phyloP scores from a whole-genome alignment of 2,888 invertebrate genomes.

The Tetramorium bicarinatum region DNA sequence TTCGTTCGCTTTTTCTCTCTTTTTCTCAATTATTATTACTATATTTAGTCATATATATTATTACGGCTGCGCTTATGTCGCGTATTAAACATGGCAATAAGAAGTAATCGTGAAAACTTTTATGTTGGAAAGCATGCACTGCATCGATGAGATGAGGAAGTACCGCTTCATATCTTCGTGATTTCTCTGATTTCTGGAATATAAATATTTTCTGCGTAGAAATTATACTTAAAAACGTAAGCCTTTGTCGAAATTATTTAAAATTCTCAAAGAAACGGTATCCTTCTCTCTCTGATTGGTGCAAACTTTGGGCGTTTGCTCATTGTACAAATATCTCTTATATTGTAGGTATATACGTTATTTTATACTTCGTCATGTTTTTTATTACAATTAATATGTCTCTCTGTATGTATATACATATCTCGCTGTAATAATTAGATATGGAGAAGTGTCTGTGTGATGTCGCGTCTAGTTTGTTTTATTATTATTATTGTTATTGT shows the following conservation, averaged over 20 bases:
- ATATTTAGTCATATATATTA: conserved; percentile 49
- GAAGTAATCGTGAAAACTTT: conserved; percentile 52
- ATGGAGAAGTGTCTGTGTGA: conserved; percentile 53
- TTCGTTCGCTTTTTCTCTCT: neutral
- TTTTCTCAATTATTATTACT: conserved; percentile 42
- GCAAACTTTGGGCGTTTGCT: conserved; percentile 45
- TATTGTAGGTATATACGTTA: conserved; percentile 53
- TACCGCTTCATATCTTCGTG: neutral
- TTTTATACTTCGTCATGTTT: conserved; percentile 56
- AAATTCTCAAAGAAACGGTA: conserved; percentile 3
- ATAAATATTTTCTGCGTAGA: neutral
- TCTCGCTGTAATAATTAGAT: conserved; percentile 63
- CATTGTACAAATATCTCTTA: conserved; percentile 40
- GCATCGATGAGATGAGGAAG: conserved; percentile 57
- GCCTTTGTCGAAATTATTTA: neutral
- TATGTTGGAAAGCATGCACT: conserved; percentile 64
- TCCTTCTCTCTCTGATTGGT: conserved; percentile 50
- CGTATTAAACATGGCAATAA: conserved; percentile 60
- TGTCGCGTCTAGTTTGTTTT: conserved; percentile 56
- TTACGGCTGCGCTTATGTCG: conserved; percentile 65
- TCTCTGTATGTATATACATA: conserved; percentile 56
- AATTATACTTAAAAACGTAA: neutral
- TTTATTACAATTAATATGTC: conserved; percentile 63
- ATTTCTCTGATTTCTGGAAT: neutral
- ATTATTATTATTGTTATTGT: conserved; percentile 41